Conservation (phyloP, 2,888 invertebrate genomes). For the Polymixis lichenea region DNA sequence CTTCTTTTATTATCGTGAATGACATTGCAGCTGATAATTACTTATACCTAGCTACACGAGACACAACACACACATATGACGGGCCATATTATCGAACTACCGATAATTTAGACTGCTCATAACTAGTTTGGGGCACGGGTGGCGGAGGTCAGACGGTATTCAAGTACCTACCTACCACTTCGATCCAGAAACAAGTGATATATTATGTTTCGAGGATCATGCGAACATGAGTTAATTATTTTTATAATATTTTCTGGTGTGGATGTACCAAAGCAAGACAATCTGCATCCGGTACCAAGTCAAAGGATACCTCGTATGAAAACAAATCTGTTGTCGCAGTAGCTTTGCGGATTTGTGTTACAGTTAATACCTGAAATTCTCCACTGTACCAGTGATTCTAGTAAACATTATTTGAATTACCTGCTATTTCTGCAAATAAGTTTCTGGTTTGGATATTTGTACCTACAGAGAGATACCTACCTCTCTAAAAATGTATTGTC, state of each 20-base stretch:
- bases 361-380: background rate
- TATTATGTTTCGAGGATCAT: too few species aligned
- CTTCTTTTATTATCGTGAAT: too few species aligned
- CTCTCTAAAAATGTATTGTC: background rate
- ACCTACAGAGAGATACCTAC: background rate
- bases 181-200: conserved; percentile 44
- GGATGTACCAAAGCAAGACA: background rate
- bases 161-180: conserved; percentile 11
- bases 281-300: background rate
- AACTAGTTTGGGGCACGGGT: conserved; percentile 52
- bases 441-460: background rate
- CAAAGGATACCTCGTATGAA: background rate
- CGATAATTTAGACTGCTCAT: conserved; percentile 47
- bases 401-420: background rate
- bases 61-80: background rate
- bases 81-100: conserved; percentile 39
- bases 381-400: background rate
- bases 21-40: background rate
- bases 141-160: conserved; percentile 41
- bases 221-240: background rate
- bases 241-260: background rate
- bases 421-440: background rate
- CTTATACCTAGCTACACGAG: background rate
- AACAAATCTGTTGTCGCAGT: background rate
- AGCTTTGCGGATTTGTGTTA: background rate